These are phyloP conservation scores for Sebastes steindachneri DNA, from an alignment of 2,797 vertebrate species.

Conservation along the genomic window DNA sequence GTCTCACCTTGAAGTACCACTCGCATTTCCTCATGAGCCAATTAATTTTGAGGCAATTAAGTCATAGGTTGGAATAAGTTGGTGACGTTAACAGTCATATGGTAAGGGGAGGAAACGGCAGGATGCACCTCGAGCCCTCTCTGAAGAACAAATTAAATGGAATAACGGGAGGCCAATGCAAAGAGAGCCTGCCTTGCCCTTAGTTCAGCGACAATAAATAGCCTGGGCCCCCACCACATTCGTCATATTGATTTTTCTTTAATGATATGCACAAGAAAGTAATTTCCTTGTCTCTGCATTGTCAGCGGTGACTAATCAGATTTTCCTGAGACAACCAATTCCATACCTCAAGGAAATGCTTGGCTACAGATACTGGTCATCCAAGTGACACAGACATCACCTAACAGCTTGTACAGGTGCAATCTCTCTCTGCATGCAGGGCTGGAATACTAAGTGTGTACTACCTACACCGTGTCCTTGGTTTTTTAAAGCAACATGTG, in stretches of 20 bases:
- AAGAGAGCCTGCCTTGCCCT: conserved; percentile 59
- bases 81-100: conserved; percentile 17
- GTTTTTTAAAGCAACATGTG: conserved; percentile 16
- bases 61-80: conserved; percentile 45
- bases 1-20: conserved; percentile 70
- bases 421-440: conserved; percentile 66
- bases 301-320: conserved; percentile 89
- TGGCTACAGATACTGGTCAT: conserved; percentile 82
- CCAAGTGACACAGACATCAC: conserved; percentile 73
- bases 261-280: conserved; percentile 92
- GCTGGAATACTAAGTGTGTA: conserved; percentile 72
- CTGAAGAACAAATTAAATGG: conserved; percentile 74
- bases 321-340: conserved; percentile 80
- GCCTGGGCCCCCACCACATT: conserved; percentile 79
- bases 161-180: conserved; percentile 66
- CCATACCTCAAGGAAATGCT: conserved; percentile 84
- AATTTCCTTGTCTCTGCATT: conserved; percentile 88
- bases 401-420: conserved; percentile 70
- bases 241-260: conserved; percentile 89
- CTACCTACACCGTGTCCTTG: conserved; percentile 55
- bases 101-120: not conserved
- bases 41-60: conserved; percentile 77
- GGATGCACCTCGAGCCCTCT: conserved; percentile 18
- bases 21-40: conserved; percentile 57
- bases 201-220: conserved; percentile 84